These are phyloP conservation scores for Hoplias malabaricus DNA, from an alignment of 2,113 vertebrate genomes.

Conservation along the genomic window DNA sequence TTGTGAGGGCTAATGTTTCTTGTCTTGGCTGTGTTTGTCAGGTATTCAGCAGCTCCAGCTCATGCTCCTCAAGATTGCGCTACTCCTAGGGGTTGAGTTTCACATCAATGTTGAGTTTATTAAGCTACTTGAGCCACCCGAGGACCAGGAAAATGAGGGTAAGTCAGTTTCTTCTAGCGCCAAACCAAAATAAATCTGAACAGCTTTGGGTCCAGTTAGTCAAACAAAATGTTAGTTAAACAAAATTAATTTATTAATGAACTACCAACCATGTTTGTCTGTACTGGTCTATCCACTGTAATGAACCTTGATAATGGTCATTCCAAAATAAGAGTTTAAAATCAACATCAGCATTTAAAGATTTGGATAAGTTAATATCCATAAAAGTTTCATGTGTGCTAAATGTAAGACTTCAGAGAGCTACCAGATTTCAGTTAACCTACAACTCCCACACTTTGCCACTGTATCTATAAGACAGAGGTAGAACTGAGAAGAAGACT, in stretches of 20 bases:
- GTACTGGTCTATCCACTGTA: background rate
- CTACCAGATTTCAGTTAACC: constrained; percentile 11
- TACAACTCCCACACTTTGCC: background rate
- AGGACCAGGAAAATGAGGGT: constrained; percentile 95
- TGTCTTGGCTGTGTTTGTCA: constrained; percentile 57
- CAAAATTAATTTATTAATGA: too few species aligned
- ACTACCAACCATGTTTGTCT: background rate
- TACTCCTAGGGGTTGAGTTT: constrained; percentile 92
- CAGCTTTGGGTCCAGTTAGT: background rate
- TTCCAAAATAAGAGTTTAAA: too few species aligned
- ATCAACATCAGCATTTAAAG: background rate
- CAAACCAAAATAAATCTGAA: background rate
- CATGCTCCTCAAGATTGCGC: constrained; percentile 91
- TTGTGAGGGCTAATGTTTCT: constrained; percentile 14
- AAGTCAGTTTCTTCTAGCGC: background rate
- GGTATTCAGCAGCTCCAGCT: constrained; percentile 96
- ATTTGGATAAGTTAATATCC: background rate
- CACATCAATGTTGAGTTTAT: constrained; percentile 94
- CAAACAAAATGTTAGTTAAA: background rate
- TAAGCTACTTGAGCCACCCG: constrained; percentile 88
- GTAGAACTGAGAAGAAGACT: background rate
- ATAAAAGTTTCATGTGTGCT: background rate
- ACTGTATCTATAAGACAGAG: constrained; percentile 7
- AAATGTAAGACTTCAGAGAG: background rate
- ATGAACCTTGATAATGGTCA: background rate